Conservation (phyloP, 2,888 invertebrate species). For the Baccha elongata region DNA sequence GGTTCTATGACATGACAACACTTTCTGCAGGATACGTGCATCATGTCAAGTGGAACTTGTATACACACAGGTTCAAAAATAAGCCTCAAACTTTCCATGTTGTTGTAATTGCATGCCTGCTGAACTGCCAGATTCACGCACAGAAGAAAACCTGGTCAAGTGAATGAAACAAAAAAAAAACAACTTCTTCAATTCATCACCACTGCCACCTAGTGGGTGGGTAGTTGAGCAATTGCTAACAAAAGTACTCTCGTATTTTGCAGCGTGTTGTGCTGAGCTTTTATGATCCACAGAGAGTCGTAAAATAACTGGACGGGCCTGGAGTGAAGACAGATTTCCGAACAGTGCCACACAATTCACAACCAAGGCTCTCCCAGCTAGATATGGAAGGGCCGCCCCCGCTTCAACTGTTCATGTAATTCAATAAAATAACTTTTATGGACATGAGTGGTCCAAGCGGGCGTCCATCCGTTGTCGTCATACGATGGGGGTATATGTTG, state of each 20-base stretch:
- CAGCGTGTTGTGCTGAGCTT: conserved; percentile 60
- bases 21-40: conserved; percentile 49
- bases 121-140: background rate
- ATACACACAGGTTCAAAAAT: conserved; percentile 11
- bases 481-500: conserved; percentile 1
- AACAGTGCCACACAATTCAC: conserved; percentile 19
- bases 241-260: conserved; percentile 46
- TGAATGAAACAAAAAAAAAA: conserved; percentile 22
- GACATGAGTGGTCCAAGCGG: conserved; percentile 31
- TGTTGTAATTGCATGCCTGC: conserved; percentile 24
- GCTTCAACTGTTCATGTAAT: conserved; percentile 57
- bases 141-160: conserved; percentile 29
- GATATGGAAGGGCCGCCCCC: background rate
- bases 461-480: background rate
- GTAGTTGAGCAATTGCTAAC: conserved; percentile 38
- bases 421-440: conserved; percentile 66
- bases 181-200: conserved; percentile 28
- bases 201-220: conserved; percentile 30
- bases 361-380: background rate
- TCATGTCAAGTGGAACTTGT: conserved; percentile 12
- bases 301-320: conserved; percentile 42
- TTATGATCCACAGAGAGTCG: conserved; percentile 49
- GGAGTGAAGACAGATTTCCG: conserved; percentile 61
- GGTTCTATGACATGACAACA: conserved; percentile 23
- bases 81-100: background rate